Evolutionary conservation across 2,797 vertebrate species (phyloP), one percentile per base, ranked within the genome.

Genomic region (Danio aesculapii): DNA sequence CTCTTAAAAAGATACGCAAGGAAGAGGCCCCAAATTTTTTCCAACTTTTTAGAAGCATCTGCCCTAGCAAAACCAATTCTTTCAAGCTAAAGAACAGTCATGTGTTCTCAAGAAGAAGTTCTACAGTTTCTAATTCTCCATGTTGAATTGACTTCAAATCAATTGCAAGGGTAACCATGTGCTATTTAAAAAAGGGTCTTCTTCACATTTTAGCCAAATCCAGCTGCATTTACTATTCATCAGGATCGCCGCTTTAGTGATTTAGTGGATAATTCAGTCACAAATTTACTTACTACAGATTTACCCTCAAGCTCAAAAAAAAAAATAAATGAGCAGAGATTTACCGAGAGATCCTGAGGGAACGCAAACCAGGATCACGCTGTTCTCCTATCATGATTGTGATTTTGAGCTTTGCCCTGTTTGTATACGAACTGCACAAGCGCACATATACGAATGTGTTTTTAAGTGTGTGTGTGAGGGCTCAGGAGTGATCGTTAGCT

Each of bases 401-500:
- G 70, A 62, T 62, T 72, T 82, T 43, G 39, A 83, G 58, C 72
- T 75, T 52, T 52, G 63, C 6, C 43, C 74, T 74, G 72, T 84
- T 81, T 75, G 73, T 67, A 70, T 79, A 61, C 10, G 43, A 43
- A 68, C 46, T 68, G 41, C 69, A 58, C 55, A 44, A 57, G 74
- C 4, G 43, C 44, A 50, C 71, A 47, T 77, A 3, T 68, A 10
- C 62, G 63, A 79, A 82, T 80, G 78, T 47, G 52, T 67, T 12
- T 39, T 8, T 67, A n/a, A 53, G 52, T 77, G 63, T 39, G 41
- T 39, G 52, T 72, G 59, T 72, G 17, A 69, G 79, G 75, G 64
- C 79, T 84, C 83, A 53, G 73, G 79, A 81, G 79, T 81, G 83
- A 81, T 81, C 76, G 84, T 81, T 84, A 80, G 77, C 83, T 75